These are phyloP conservation scores for Clamator glandarius DNA, from an alignment of 2,797 vertebrate genomes.

Conservation along the genomic window DNA sequence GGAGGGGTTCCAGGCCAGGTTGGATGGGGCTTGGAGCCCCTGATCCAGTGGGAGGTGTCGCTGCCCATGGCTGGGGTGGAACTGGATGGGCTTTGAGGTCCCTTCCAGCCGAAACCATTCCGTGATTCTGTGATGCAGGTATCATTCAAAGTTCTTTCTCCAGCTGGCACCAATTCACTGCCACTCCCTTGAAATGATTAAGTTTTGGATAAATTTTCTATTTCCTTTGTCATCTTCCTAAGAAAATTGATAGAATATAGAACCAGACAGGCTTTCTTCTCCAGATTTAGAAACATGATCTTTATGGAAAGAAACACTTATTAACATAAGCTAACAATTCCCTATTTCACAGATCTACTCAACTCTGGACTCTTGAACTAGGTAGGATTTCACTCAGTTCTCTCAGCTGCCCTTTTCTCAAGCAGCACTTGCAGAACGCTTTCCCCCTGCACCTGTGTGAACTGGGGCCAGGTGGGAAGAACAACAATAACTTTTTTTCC, in stretches of 20 bases:
- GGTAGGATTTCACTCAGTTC: background rate
- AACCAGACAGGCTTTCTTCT: background rate
- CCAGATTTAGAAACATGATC: background rate
- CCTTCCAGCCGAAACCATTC: too few relatives aligned
- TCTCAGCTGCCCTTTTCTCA: background rate
- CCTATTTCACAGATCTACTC: background rate
- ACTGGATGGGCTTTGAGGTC: too few relatives aligned
- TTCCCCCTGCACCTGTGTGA: too few relatives aligned
- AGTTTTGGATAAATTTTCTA: background rate
- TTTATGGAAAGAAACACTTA: background rate
- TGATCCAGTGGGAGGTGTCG: too few relatives aligned
- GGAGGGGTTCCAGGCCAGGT: too few relatives aligned
- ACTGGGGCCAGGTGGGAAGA: background rate
- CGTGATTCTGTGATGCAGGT: background rate
- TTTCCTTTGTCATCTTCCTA: background rate
- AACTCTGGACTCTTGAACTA: background rate
- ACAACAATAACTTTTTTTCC: background rate
- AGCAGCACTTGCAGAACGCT: background rate
- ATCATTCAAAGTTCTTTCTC: background rate
- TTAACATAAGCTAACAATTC: background rate
- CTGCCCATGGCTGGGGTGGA: too few relatives aligned
- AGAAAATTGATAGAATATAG: background rate
- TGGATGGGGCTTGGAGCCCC: too few relatives aligned
- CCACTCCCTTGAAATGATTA: background rate
- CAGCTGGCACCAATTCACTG: background rate